Percentiles rank a stretch among this genome's conserved stretches.
phyloP scores from a whole-genome alignment of 2,888 invertebrate species.

The Pemphredon lugubris region DNA sequence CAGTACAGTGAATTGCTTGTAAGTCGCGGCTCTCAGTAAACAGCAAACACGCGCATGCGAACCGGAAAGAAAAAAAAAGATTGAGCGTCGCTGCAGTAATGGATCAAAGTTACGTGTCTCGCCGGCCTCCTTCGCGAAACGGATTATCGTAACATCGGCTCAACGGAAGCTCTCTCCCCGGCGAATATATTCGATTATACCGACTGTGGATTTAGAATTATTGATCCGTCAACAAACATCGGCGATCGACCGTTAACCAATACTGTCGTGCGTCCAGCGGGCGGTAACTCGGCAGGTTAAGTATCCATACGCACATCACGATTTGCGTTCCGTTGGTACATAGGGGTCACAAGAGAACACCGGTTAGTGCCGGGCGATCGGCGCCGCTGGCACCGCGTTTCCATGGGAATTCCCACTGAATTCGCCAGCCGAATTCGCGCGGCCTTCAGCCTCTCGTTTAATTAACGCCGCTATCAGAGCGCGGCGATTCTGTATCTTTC shows the following conservation, averaged over 20 bases:
- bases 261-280: too few species aligned
- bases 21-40: too few species aligned
- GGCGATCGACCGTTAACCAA: slow-evolving; percentile 29
- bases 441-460: slow-evolving; percentile 51
- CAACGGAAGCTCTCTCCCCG: too few species aligned
- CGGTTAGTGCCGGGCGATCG: slow-evolving; percentile 53
- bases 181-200: too few species aligned
- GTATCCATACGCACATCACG: slow-evolving; percentile 18
- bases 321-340: slow-evolving; percentile 41
- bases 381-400: slow-evolving; percentile 32
- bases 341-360: slow-evolving; percentile 33
- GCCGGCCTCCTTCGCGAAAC: too few species aligned
- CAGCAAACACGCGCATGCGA: too few species aligned
- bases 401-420: slow-evolving; percentile 50
- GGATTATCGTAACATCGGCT: too few species aligned
- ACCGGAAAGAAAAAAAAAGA: too few species aligned
- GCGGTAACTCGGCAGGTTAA: slow-evolving; percentile 20
- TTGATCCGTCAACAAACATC: slow-evolving; percentile 25
- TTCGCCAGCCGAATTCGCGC: slow-evolving; percentile 45
- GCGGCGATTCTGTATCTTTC: slow-evolving; percentile 50
- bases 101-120: too few species aligned
- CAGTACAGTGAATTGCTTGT: too few species aligned
- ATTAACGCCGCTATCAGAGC: slow-evolving; percentile 51
- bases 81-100: too few species aligned
- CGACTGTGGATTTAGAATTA: background rate